phyloP scores from a whole-genome alignment of 2,113 vertebrate genomes.

The Anthoscopus minutus region DNA sequence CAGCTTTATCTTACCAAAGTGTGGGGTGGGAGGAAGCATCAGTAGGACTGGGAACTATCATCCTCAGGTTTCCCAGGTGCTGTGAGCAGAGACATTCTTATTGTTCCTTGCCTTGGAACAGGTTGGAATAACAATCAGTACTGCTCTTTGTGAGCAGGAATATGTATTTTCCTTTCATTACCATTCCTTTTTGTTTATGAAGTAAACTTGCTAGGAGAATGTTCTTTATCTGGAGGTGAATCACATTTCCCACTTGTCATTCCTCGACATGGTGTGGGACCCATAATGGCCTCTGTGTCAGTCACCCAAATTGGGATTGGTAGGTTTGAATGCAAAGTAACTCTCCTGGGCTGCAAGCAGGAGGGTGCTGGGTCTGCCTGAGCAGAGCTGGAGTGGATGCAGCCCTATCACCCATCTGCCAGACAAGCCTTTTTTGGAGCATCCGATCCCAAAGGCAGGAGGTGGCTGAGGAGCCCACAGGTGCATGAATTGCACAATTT shows the following conservation, averaged over 20 bases:
- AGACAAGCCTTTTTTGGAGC: conserved; percentile 51
- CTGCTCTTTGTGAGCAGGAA: neutral
- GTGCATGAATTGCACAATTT: conserved; percentile 21
- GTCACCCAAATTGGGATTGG: neutral
- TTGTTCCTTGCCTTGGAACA: neutral
- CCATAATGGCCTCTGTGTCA: neutral
- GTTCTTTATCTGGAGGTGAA: neutral
- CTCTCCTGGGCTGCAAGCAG: neutral
- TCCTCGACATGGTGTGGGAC: neutral
- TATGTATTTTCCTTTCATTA: conserved; percentile 27
- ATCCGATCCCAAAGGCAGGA: neutral
- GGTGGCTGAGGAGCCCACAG: neutral
- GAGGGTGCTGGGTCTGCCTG: neutral
- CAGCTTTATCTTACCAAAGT: neutral
- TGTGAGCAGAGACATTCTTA: neutral
- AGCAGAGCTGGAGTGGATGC: neutral
- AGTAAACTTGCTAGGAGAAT: neutral
- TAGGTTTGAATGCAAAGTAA: neutral
- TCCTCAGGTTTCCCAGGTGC: neutral
- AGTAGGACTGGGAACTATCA: neutral
- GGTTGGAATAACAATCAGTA: neutral
- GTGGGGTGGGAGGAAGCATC: neutral
- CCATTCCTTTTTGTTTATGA: neutral
- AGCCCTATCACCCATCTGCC: neutral
- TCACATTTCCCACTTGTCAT: neutral